Evolutionary conservation across 92 coral and sea anemone species (phyloP), one percentile per base, ranked within the genome.

Genomic region (Muricea muricata): DNA sequence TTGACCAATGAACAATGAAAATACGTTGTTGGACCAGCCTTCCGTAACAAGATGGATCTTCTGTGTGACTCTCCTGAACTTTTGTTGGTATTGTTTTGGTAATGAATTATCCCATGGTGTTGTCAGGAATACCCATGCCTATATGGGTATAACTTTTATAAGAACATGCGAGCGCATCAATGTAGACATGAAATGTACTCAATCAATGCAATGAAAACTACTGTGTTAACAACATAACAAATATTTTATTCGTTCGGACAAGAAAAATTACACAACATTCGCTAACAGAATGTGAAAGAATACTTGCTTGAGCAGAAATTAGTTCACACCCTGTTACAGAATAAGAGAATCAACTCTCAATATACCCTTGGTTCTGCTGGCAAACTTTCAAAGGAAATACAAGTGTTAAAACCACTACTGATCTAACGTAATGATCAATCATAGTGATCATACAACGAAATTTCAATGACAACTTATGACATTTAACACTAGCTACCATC

Each of bases 251-350:
- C 37, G 37, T 63, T 63, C 21, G 39, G 70, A 63, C 70, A 63
- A 25, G 37, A 25, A 28, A 47, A 52, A 25, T 46, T 47, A 75
- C 80, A 50, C 79, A 73, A 73, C 80, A 75, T 75, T 71, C 18
- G 52, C 28, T 35, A 75, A 30, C 45, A 57, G 25, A 75, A 34
- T 11, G 52, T 20, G 26, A 66, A 29, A 66, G 52, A 75, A 75
- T 46, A 75, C 48, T 18, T 13, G n/a, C 30, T 48, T 12, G 15
- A 28, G 70, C 70, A 1, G 39, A 63, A 63, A 39, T 39, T 28
- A 63, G 15, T 63, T 32, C 9, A 2, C 20, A 63, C 30, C 30
- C 9, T 30, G 28, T 63, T 20, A 26, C 34, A 32, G 15, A 63
- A 4, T 32, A 63, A 63, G 21, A 57, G 35, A 63, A 30, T 63